Evolutionary conservation across 2,888 invertebrate genomes (phyloP).

Genomic region (Celastrina argiolus): DNA sequence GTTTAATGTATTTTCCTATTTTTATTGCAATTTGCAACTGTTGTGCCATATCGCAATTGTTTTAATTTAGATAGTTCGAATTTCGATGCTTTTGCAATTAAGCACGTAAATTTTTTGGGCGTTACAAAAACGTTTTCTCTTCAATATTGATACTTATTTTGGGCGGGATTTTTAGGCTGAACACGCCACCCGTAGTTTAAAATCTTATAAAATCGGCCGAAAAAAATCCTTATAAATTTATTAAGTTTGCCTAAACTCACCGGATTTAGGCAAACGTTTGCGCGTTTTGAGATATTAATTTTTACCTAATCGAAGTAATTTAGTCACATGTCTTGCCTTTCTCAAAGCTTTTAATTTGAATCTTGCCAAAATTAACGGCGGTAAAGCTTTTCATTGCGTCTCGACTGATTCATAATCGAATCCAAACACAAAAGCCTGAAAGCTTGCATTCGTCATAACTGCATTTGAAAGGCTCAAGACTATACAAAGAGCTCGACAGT

Average conservation of each 20-base stretch:
- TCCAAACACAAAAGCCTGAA: slow-evolving; percentile 6
- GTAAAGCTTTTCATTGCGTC: neutral
- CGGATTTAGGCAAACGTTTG: too few species aligned
- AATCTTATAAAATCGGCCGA: too few species aligned
- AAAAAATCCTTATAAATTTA: too few species aligned
- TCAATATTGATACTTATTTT: too few species aligned
- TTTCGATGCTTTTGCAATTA: neutral
- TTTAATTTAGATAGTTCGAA: neutral
- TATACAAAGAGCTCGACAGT: slow-evolving; percentile 47
- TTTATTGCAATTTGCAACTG: slow-evolving; percentile 18
- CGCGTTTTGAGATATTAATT: too few species aligned
- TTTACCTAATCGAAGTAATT: too few species aligned
- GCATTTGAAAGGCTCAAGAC: slow-evolving; percentile 31
- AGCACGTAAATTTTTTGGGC: too few species aligned
- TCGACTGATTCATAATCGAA: neutral
- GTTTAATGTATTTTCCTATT: slow-evolving; percentile 16
- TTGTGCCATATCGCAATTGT: slow-evolving; percentile 9
- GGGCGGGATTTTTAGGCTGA: too few species aligned
- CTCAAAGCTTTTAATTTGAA: neutral
- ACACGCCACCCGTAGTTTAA: too few species aligned
- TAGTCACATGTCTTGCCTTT: neutral
- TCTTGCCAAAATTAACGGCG: neutral
- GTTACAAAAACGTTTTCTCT: too few species aligned
- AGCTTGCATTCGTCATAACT: slow-evolving; percentile 23
- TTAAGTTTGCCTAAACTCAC: too few species aligned